Evolutionary conservation across 92 coral and sea anemone genomes (phyloP), one percentile per base, ranked within the genome.

Genomic region (Epizoanthus illoricatus): DNA sequence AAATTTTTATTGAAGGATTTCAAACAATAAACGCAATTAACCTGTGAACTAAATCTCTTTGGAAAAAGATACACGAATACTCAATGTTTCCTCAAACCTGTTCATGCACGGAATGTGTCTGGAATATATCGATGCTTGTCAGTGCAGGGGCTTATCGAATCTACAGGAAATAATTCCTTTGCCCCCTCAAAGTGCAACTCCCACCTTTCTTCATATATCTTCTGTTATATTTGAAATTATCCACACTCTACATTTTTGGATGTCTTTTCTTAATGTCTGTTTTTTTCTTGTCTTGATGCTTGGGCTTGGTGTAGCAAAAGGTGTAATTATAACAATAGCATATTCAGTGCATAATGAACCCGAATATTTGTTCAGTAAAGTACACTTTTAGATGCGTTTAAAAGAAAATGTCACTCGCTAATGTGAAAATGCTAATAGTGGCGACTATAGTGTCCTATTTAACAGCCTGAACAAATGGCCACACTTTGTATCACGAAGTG

Each of bases 381-480:
- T 88, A 93, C 94, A 91, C 92, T 91, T 91, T 93, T 88, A 91
- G 97, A 88, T 84, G 97, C 89, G 90, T 91, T 93, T 91, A 91
- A 93, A 91, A 93, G 97, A 93, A 91, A 89, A 93, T 88, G 97
- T 93, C 97, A 93, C 89, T 91, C 92, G 89, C 94, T 93, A 93
- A 93, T 93, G 97, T 86, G 91, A 85, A 86, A 93, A 93, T 90
- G 97, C 92, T 93, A 93, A 93, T 93, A 93, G 94, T 91, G 90
- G 88, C 92, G 89, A 87, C 92, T 81, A 93, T 93, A 93, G 98
- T 95, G 98, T 93, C 97, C 92, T 93, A 91, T 90, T 93, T 93
- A 95, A 91, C 97, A 95, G 98, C 92, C 95, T 91, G 92, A 94
- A 89, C 98, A 93, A 95, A 95, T 93, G 98, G 97, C 98, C 85